phyloP scores from a whole-genome alignment of 2,113 vertebrate species.

The Microcebus griseorufus region DNA sequence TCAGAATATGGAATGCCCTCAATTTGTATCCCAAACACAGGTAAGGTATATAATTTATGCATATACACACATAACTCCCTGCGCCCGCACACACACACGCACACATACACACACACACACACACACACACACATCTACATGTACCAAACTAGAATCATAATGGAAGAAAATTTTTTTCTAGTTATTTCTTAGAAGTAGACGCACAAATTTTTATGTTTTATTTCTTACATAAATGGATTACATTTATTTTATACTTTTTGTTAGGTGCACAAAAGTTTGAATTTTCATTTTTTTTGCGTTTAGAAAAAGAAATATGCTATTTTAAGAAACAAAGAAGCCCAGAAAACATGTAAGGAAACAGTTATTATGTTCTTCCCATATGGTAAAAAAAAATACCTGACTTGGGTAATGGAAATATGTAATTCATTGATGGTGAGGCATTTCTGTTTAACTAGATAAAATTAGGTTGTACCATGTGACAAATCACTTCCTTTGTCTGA shows the following conservation, averaged over 20 bases:
- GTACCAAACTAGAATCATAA: not conserved
- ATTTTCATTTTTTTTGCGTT: not conserved
- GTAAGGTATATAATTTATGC: not conserved
- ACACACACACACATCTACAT: not conserved
- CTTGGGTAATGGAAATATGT: not conserved
- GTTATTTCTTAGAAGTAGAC: not conserved
- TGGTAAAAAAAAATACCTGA: not conserved
- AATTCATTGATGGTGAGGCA: not conserved
- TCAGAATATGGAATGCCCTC: not conserved
- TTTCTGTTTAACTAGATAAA: not conserved
- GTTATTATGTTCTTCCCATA: not conserved
- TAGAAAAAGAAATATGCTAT: slow-evolving; percentile 17
- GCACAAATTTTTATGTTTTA: not conserved
- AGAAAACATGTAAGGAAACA: not conserved
- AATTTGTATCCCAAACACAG: not conserved
- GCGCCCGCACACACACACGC: not conserved
- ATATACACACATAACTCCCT: not conserved
- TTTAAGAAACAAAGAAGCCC: slow-evolving; percentile 28
- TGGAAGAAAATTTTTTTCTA: not conserved
- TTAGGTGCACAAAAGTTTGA: not conserved
- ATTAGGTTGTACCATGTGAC: not conserved
- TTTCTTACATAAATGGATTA: not conserved
- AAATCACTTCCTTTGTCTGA: not conserved
- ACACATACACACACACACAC: not conserved
- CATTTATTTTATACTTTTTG: slow-evolving; percentile 31